These are phyloP conservation scores for Lamprologus sp. DNA, from an alignment of 2,113 vertebrate genomes.

Conservation along the genomic window DNA sequence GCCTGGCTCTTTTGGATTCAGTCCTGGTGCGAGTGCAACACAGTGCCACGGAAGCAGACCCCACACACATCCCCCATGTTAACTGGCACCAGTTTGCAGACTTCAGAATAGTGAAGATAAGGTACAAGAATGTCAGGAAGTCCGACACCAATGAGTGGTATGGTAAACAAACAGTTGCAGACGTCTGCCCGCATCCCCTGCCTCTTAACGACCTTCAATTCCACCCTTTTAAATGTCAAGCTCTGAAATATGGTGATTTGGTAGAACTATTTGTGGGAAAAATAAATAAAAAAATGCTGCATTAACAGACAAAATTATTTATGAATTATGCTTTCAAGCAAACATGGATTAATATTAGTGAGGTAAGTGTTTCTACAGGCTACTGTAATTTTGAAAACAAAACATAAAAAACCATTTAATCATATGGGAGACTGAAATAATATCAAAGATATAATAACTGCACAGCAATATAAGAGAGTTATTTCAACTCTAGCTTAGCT, in stretches of 20 bases:
- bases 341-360: background rate
- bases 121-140: slow-evolving; percentile 75
- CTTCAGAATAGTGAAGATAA: slow-evolving; percentile 62
- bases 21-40: slow-evolving; percentile 32
- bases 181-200: slow-evolving; percentile 63
- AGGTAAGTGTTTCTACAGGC: background rate
- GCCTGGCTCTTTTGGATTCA: slow-evolving; percentile 58
- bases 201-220: slow-evolving; percentile 61
- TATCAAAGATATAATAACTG: background rate
- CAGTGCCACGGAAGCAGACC: slow-evolving; percentile 32
- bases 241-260: slow-evolving; percentile 48
- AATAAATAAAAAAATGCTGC: slow-evolving; percentile 3
- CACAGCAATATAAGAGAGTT: background rate
- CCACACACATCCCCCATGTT: slow-evolving; percentile 36
- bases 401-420: background rate
- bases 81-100: slow-evolving; percentile 59
- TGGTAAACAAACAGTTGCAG: slow-evolving; percentile 74
- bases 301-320: background rate
- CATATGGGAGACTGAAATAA: background rate
- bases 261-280: background rate
- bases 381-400: background rate
- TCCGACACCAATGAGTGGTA: slow-evolving; percentile 61
- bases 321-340: background rate
- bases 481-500: background rate
- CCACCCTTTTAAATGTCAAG: slow-evolving; percentile 63